Conservation (phyloP, 23 tunicate genomes). For the Trididemnum miniatum region DNA sequence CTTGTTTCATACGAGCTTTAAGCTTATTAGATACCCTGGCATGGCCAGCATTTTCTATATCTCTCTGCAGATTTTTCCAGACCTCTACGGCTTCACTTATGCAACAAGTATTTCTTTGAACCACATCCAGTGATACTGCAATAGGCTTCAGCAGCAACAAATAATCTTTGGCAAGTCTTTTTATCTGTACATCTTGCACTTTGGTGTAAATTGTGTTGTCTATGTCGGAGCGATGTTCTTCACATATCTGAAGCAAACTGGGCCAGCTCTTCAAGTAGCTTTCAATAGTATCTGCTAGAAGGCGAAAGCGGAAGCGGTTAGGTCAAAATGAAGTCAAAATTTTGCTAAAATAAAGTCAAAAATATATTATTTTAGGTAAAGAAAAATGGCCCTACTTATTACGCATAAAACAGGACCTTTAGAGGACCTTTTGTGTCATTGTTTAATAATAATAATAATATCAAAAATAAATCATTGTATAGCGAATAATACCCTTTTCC, state of each 20-base stretch:
- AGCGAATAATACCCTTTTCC: too few relatives aligned
- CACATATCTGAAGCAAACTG: conserved; percentile 11
- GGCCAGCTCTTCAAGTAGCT: background rate
- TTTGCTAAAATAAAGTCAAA: too few relatives aligned
- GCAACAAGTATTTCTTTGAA: background rate
- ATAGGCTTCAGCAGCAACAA: background rate
- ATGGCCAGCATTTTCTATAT: background rate
- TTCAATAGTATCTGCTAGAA: background rate
- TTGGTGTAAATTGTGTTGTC: background rate
- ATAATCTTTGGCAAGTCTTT: conserved; percentile 1
- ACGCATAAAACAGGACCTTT: too few relatives aligned
- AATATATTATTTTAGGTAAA: too few relatives aligned
- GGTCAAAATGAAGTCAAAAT: too few relatives aligned
- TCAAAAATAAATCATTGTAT: too few relatives aligned
- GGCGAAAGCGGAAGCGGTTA: too few relatives aligned
- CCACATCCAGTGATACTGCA: background rate
- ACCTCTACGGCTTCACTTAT: conserved; percentile 16
- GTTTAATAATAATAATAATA: too few relatives aligned
- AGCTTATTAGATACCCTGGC: background rate
- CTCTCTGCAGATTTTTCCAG: conserved; percentile 1
- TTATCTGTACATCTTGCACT: background rate
- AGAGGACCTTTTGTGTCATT: too few relatives aligned
- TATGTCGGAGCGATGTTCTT: background rate
- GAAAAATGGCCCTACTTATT: too few relatives aligned
- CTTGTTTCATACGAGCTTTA: conserved; percentile 10